Evolutionary conservation across 2,113 vertebrate genomes (phyloP), one percentile per base, ranked within the genome.

Genomic region (Lycaon pictus): DNA sequence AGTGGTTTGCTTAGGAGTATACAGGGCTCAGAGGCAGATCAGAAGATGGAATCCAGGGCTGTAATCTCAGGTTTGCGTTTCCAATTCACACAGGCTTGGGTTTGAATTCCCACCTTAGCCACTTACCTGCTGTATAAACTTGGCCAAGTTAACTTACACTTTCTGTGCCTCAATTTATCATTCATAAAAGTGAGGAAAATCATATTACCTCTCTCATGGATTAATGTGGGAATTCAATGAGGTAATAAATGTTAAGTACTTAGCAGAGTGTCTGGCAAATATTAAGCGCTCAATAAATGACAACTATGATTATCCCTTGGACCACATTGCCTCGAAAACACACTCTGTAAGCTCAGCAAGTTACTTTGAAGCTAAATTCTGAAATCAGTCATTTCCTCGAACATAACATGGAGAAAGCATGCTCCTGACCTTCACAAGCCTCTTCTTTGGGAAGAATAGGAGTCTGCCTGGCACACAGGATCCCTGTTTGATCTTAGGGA

Each of bases 211-310:
- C 55, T 48, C 35, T 77, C 7, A 2, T 9, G 32, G 79, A 63
- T 53, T 62, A 56, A 43, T 74, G 69, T 69, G 86, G 92, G 86
- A 65, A 48, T 74, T 88, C 93, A 92, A 53, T 32, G 35, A 88
- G 56, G 88, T 92, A 65, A 53, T 84, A 88, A 71, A 55, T 27
- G 3, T 37, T 53, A 91, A 65, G 43, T 79, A 43, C 76, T 35
- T 87, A 67, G 48, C 27, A 71, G 86, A 60, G 22, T 71, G 67
- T 63, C 85, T 65, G 93, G 85, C 3, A 89, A 87, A 60, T 65
- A 43, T 83, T 56, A 87, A 89, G 67, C 0, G 1, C 74, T 92
- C 51, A 77, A 25, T 71, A 60, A 86, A 81, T 80, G 91, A 67
- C 72, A 35, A 20, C 74, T 51, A 2, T 86, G 82, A 3, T 56